These are phyloP conservation scores for western clawed frog (Xenopus tropicalis) DNA, from an alignment of 2,113 vertebrate genomes.

Conservation along the genomic window UCB_Xtro_10.0 CM004447.2:105160501-105161000, in stretches of 20 bases:
- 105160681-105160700: slow-evolving; percentile 40
- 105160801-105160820: too few species aligned
- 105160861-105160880: too few species aligned
- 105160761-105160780: background rate
- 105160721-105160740: slow-evolving; percentile 43
- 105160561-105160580: slow-evolving; percentile 46
- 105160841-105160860: too few species aligned
- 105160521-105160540: slow-evolving; percentile 53
- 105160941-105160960: too few species aligned
- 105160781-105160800: too few species aligned
- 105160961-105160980: too few species aligned
- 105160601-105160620: slow-evolving; percentile 49
- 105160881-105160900: too few species aligned
- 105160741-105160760: background rate
- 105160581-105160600: slow-evolving; percentile 48
- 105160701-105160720: too few species aligned
- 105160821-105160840: too few species aligned
- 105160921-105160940: too few species aligned
- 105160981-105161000: too few species aligned
- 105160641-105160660: slow-evolving; percentile 46
- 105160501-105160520: slow-evolving; percentile 48
- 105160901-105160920: too few species aligned
- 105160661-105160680: slow-evolving; percentile 44
- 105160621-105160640: slow-evolving; percentile 45
- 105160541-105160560: slow-evolving; percentile 56